phyloP scores from a whole-genome alignment of 2,797 vertebrate species.

The Lacerta bilineata region DNA sequence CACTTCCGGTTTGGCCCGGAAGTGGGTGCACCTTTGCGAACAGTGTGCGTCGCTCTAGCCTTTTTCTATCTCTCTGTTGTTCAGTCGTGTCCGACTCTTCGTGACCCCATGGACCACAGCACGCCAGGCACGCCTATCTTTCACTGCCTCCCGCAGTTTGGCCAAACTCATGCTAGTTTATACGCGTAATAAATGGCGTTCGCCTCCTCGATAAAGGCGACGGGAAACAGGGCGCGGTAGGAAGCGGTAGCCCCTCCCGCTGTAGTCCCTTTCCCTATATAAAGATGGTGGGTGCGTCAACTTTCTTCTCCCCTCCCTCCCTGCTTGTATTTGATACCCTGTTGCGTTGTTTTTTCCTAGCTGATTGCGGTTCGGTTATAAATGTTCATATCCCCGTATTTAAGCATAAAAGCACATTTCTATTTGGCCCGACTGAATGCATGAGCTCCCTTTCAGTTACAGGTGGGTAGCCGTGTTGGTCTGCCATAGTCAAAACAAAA shows the following conservation, averaged over 20 bases:
- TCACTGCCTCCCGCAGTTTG: no score
- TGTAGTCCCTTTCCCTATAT: background rate
- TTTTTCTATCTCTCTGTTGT: background rate
- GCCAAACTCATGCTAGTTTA: no score
- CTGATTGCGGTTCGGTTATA: background rate
- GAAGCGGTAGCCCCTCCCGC: background rate
- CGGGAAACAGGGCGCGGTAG: background rate
- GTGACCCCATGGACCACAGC: no score
- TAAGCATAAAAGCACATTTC: background rate
- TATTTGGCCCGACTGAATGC: background rate
- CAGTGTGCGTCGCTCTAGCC: background rate
- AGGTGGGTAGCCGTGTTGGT: no score
- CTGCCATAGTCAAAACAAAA: no score
- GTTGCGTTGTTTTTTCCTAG: background rate
- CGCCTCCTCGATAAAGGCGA: background rate
- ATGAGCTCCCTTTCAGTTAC: no score
- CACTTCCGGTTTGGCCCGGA: background rate
- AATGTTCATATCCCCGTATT: background rate
- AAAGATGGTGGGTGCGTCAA: slow-evolving; percentile 27
- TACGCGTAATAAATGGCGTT: background rate
- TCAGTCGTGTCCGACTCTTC: no score
- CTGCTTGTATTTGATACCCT: background rate
- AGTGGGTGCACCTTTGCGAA: background rate
- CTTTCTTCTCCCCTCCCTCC: background rate
- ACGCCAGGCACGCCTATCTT: no score